A percentile compares a stretch with the other conserved stretches of the same genome.
phyloP scores from a whole-genome alignment of 1,140 invertebrate species.

The Brachionus plicatilis region DNA sequence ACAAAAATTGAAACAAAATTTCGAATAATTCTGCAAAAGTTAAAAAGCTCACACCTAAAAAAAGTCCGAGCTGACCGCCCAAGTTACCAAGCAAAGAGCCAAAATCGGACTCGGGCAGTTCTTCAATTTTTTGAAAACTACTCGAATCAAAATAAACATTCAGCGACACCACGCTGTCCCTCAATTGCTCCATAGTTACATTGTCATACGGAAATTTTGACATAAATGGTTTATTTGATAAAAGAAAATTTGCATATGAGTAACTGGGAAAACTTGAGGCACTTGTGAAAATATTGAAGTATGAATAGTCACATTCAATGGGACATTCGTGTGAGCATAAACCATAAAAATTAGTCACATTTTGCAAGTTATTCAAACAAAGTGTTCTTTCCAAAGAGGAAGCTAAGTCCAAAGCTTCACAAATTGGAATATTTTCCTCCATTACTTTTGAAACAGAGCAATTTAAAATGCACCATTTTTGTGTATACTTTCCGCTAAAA shows the following conservation, averaged over 20 bases:
- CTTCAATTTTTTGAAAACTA: conserved; percentile 14
- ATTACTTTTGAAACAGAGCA: neutral
- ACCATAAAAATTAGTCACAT: neutral
- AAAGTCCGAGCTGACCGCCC: conserved; percentile 25
- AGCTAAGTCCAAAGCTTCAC: neutral
- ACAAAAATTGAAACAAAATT: neutral
- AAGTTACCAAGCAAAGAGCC: neutral
- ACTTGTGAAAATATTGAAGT: neutral
- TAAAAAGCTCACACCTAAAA: conserved; percentile 27
- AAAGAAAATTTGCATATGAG: neutral
- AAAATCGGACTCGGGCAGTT: neutral
- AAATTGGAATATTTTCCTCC: neutral
- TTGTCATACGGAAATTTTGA: neutral
- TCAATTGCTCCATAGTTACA: neutral
- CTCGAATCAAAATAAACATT: conserved; percentile 18
- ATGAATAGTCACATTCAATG: conserved; percentile 8
- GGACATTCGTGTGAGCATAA: neutral
- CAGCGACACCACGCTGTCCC: neutral
- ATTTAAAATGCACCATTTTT: neutral
- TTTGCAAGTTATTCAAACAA: neutral
- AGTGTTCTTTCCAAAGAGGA: neutral
- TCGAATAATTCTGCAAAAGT: conserved; percentile 25
- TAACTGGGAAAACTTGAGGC: neutral
- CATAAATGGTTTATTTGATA: neutral
- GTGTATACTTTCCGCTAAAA: neutral